phyloP scores from a whole-genome alignment of 1,140 invertebrate genomes.

The Saxidomus purpurata region DNA sequence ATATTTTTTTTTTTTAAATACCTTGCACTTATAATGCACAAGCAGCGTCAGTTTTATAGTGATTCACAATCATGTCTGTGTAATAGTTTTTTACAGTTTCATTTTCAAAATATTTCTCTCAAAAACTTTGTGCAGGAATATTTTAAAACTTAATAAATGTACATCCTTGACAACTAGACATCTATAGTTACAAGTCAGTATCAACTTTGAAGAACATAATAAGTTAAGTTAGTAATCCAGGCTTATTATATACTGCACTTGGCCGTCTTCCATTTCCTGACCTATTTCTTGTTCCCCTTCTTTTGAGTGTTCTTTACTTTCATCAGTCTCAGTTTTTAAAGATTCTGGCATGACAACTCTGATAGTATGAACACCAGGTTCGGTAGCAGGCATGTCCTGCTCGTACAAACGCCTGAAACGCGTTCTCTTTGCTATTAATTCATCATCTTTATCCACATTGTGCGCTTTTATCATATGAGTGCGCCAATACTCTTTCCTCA shows the following conservation, averaged over 20 bases:
- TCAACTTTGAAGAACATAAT: no score
- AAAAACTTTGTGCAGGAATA: no score
- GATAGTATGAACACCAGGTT: neutral
- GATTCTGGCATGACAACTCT: neutral
- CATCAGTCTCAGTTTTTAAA: neutral
- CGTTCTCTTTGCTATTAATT: neutral
- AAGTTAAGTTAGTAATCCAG: neutral
- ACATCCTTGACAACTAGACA: no score
- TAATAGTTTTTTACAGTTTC: no score
- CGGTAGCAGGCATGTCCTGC: neutral
- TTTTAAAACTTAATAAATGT: no score
- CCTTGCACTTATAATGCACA: no score
- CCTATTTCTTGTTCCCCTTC: neutral
- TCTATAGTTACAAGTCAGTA: no score
- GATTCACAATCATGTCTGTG: no score
- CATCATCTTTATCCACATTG: slow-evolving; percentile 2
- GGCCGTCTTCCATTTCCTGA: neutral
- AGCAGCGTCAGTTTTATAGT: no score
- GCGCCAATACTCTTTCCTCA: slow-evolving; percentile 12
- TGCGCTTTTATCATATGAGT: slow-evolving; percentile 12
- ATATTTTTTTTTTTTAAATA: no score
- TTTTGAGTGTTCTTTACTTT: no score
- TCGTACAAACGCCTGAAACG: neutral
- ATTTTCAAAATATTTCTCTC: no score
- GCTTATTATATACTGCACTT: slow-evolving; percentile 16